These are phyloP conservation scores for Lasius platythorax DNA, from an alignment of 2,888 invertebrate species.

Conservation along the genomic window DNA sequence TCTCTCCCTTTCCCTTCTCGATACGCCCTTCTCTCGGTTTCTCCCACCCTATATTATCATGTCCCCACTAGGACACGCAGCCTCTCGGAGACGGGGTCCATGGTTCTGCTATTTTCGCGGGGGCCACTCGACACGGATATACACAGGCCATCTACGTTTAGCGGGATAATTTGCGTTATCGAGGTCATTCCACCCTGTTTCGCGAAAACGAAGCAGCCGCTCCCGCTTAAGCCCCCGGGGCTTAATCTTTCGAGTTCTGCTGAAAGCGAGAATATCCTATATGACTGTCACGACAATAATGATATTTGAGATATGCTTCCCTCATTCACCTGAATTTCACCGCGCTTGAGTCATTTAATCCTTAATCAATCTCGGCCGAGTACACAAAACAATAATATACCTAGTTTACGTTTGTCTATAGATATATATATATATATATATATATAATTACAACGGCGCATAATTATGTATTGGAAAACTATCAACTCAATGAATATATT, in stretches of 20 bases:
- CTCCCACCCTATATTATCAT: conserved; percentile 53
- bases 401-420: background rate
- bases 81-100: conserved; percentile 71
- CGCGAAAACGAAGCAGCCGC: background rate
- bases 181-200: conserved; percentile 72
- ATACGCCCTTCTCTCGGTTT: conserved; percentile 36
- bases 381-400: background rate
- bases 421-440: background rate
- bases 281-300: conserved; percentile 29
- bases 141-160: conserved; percentile 71
- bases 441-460: background rate
- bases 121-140: conserved; percentile 80
- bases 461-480: background rate
- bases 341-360: background rate
- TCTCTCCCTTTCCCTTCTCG: conserved; percentile 55
- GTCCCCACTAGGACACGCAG: conserved; percentile 43
- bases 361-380: background rate
- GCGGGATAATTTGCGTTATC: conserved; percentile 80
- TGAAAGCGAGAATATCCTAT: conserved; percentile 31
- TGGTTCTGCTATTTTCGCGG: conserved; percentile 81
- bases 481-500: background rate
- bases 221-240: conserved; percentile 18
- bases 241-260: background rate
- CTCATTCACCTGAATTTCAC: background rate
- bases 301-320: conserved; percentile 8